Evolutionary conservation across 2,113 vertebrate genomes (phyloP).

Genomic region (Elephantulus edwardii): DNA sequence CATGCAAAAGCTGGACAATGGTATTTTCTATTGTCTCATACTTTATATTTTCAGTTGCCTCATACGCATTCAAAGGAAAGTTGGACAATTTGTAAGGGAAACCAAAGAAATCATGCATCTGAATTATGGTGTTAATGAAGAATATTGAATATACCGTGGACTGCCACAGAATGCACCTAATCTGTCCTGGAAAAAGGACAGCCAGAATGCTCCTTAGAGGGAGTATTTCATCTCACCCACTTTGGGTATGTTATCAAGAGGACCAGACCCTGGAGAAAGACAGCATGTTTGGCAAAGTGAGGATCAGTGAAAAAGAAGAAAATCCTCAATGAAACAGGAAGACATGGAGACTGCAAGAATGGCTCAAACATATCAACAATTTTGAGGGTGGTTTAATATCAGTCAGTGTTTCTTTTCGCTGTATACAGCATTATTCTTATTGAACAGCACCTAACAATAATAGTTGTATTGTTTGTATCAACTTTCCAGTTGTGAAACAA

Average conservation of each 20-base stretch:
- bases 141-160: neutral
- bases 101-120: neutral
- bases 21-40: neutral
- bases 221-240: neutral
- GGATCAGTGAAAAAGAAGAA: neutral
- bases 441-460: neutral
- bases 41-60: too few species aligned
- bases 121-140: neutral
- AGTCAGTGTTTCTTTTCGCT: too few species aligned
- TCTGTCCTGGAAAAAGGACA: neutral
- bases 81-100: neutral
- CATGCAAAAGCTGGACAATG: neutral
- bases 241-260: neutral
- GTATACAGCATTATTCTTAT: too few species aligned
- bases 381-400: too few species aligned
- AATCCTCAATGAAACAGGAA: neutral
- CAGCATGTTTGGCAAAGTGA: neutral
- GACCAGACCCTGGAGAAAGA: neutral
- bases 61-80: neutral
- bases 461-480: conserved; percentile 63
- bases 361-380: neutral
- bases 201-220: neutral
- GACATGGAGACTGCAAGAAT: neutral
- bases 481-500: conserved; percentile 60
- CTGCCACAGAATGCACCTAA: neutral